A percentile compares a stretch with the other conserved stretches of the same genome.
Evolutionary conservation across 1,140 invertebrate species (phyloP).

Genomic region (Brachionus koreanus): DNA sequence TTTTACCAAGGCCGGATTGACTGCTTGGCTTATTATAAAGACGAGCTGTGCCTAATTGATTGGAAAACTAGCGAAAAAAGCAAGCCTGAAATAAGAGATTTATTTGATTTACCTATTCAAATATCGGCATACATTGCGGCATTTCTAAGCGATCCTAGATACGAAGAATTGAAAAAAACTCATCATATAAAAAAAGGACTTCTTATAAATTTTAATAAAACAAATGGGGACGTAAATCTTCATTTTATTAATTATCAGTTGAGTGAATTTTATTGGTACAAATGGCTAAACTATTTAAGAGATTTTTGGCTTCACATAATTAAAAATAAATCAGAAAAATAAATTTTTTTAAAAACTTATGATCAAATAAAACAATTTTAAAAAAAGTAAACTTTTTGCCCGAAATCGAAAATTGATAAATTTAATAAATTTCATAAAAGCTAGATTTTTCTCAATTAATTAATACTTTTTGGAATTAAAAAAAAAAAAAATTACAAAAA

Average conservation of each 20-base stretch:
- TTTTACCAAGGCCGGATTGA: slow-evolving; percentile 39
- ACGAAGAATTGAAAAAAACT: neutral
- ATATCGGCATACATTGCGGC: slow-evolving; percentile 33
- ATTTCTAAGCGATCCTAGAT: slow-evolving; percentile 38
- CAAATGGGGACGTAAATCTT: slow-evolving; percentile 10
- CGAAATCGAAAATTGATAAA: too few species aligned
- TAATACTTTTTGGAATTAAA: neutral
- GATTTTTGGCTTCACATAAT: slow-evolving; percentile 7
- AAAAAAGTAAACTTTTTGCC: neutral
- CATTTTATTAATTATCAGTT: slow-evolving; percentile 33
- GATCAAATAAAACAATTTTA: neutral
- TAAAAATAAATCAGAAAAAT: neutral
- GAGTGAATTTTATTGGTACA: slow-evolving; percentile 33
- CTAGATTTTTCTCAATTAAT: too few species aligned
- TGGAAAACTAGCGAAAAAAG: slow-evolving; percentile 41
- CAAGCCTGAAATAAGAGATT: slow-evolving; percentile 10
- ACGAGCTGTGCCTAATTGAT: neutral
- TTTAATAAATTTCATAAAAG: too few species aligned
- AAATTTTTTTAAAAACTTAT: neutral
- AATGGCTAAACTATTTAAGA: slow-evolving; percentile 28
- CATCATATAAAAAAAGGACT: neutral
- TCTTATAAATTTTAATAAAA: slow-evolving; percentile 26
- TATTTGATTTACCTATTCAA: slow-evolving; percentile 18
- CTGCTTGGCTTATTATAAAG: slow-evolving; percentile 28
- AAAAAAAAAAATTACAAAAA: too few species aligned